A percentile compares a stretch with the other conserved stretches of the same genome.
Conservation (phyloP, 2,888 invertebrate genomes). For the Crossocerus cetratus region DNA sequence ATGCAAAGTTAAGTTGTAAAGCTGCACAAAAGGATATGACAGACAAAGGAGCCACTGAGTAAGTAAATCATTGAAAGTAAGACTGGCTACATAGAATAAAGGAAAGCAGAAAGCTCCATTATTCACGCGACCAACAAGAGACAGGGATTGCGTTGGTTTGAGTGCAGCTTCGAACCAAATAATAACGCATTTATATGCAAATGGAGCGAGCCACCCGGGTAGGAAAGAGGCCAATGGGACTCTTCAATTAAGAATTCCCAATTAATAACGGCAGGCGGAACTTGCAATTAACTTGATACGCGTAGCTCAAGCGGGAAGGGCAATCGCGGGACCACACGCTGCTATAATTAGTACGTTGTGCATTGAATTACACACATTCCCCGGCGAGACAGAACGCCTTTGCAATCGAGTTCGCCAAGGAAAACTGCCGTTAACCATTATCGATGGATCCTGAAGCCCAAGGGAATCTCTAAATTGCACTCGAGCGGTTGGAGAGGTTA, state of each 20-base stretch:
- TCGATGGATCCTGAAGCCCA: background rate
- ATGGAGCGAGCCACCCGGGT: background rate
- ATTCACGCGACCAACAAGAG: background rate
- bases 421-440: slow-evolving; percentile 31
- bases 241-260: slow-evolving; percentile 40
- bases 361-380: slow-evolving; percentile 22
- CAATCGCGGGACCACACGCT: slow-evolving; percentile 11
- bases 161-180: background rate
- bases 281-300: slow-evolving; percentile 41
- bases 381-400: slow-evolving; percentile 6
- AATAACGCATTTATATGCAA: background rate
- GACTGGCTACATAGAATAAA: background rate
- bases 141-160: background rate
- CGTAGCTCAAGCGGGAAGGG: slow-evolving; percentile 10
- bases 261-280: slow-evolving; percentile 37
- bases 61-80: background rate
- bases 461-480: too few species aligned
- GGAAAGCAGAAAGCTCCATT: background rate
- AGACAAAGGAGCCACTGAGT: background rate
- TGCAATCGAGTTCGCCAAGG: background rate
- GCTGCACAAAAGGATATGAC: too few species aligned
- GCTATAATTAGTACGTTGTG: slow-evolving; percentile 43
- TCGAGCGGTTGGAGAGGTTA: too few species aligned
- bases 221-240: background rate
- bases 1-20: too few species aligned